Evolutionary conservation across 2,888 invertebrate genomes (phyloP), one percentile per base, ranked within the genome.

Genomic region (Orgyia antiqua): DNA sequence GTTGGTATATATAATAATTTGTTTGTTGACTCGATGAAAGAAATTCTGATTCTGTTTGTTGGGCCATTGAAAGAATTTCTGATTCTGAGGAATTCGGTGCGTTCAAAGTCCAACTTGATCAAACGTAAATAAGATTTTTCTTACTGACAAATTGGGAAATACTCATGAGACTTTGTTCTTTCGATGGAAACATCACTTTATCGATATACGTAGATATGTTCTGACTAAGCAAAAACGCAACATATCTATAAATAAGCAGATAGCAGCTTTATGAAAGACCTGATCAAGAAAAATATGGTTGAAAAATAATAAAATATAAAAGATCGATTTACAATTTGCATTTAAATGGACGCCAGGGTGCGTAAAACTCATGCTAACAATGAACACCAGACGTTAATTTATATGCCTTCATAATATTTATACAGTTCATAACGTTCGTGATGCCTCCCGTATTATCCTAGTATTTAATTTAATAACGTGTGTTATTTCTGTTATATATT

Each of bases 261-360:
- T n/a, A n/a, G n/a, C n/a, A n/a, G n/a, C n/a, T n/a, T n/a, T n/a
- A n/a, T n/a, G n/a, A n/a, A n/a, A n/a, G n/a, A n/a, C n/a, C n/a
- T n/a, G n/a, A n/a, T 66, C 68, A 65, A 58, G 64, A 55, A 48
- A 39, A 32, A 39, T 39, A 39, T 35, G 41, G 40, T 39, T 45
- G 42, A 36, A 48, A 42, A 38, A 46, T 43, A 42, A 44, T 45
- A 48, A 51, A 52, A 54, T 45, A 51, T 49, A 43, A 58, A 49
- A 49, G 59, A 60, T 53, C 58, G 59, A 64, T 61, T 61, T 67
- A 67, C 55, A 60, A 71, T 71, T 68, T 69, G 58, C 69, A 68
- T 70, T 63, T 68, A 64, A 70, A 70, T 69, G 49, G 56, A 43
- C 42, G 45, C 31, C 44, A 39, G 49, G 43, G 43, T 43, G 46